These are phyloP conservation scores for Ploceus nigricollis DNA, from an alignment of 2,113 vertebrate species.

Conservation along the genomic window DNA sequence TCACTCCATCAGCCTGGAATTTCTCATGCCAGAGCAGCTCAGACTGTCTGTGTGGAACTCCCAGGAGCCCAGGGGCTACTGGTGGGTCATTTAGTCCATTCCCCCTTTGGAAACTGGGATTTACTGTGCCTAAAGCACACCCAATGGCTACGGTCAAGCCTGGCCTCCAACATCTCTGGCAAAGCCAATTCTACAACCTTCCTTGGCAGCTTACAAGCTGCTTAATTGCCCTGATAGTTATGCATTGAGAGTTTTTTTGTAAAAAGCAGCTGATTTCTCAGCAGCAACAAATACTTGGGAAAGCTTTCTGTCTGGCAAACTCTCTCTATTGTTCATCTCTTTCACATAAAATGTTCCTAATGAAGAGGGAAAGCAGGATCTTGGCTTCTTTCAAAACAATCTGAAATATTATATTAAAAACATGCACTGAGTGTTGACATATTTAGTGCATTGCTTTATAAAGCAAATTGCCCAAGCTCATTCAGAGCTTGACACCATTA, in stretches of 20 bases:
- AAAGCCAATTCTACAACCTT: background rate
- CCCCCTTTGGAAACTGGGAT: background rate
- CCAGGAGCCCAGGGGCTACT: background rate
- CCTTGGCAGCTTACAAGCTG: background rate
- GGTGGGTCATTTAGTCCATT: background rate
- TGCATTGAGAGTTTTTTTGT: background rate
- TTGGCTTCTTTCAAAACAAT: slow-evolving; percentile 60
- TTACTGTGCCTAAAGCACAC: background rate
- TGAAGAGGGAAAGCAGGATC: slow-evolving; percentile 53
- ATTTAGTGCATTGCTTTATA: slow-evolving; percentile 41
- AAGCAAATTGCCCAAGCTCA: slow-evolving; percentile 24
- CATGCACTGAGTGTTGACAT: slow-evolving; percentile 35
- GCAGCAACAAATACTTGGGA: slow-evolving; percentile 32
- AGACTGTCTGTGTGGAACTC: background rate
- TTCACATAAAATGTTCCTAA: slow-evolving; percentile 13
- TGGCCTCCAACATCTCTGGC: background rate
- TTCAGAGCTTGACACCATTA: slow-evolving; percentile 32
- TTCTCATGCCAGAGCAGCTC: background rate
- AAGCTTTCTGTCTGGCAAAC: slow-evolving; percentile 37
- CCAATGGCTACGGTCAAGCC: background rate
- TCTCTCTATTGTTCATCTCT: slow-evolving; percentile 50
- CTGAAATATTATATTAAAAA: slow-evolving; percentile 58
- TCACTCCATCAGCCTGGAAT: background rate
- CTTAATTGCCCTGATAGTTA: slow-evolving; percentile 40
- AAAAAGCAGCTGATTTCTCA: slow-evolving; percentile 41